A percentile compares a stretch with the other conserved stretches of the same genome.
Conservation (phyloP, 2,888 invertebrate species). For the Cerastis leucographa region DNA sequence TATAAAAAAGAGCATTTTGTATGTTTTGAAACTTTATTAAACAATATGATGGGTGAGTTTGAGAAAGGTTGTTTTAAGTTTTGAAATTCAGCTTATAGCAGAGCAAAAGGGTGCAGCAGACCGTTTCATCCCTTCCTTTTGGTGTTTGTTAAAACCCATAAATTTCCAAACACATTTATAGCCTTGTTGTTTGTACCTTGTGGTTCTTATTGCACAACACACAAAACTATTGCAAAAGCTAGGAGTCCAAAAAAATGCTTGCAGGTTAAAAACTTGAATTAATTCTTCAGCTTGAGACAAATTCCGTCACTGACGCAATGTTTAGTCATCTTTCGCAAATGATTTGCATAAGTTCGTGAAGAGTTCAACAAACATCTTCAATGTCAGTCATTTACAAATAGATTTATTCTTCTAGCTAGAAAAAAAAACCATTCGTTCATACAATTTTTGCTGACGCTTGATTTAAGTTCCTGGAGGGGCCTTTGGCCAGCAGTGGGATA, state of each 20-base stretch:
- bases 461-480: background rate
- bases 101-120: background rate
- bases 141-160: background rate
- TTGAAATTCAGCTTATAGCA: background rate
- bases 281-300: background rate
- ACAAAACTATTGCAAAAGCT: background rate
- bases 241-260: background rate
- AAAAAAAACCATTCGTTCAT: background rate
- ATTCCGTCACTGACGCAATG: slow-evolving; percentile 22
- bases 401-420: background rate
- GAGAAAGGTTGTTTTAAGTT: background rate
- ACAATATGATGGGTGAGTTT: background rate
- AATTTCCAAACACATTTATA: background rate
- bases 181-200: background rate
- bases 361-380: slow-evolving; percentile 29
- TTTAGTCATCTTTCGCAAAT: slow-evolving; percentile 23
- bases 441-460: background rate
- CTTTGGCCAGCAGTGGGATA: background rate
- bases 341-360: slow-evolving; percentile 9
- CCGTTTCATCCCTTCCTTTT: background rate
- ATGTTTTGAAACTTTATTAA: background rate
- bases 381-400: slow-evolving; percentile 4
- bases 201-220: background rate
- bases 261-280: slow-evolving; percentile 5
- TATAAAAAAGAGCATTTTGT: too few species aligned